Conservation (phyloP, 2,113 vertebrate species). For the Ictalurus punctatus region DNA sequence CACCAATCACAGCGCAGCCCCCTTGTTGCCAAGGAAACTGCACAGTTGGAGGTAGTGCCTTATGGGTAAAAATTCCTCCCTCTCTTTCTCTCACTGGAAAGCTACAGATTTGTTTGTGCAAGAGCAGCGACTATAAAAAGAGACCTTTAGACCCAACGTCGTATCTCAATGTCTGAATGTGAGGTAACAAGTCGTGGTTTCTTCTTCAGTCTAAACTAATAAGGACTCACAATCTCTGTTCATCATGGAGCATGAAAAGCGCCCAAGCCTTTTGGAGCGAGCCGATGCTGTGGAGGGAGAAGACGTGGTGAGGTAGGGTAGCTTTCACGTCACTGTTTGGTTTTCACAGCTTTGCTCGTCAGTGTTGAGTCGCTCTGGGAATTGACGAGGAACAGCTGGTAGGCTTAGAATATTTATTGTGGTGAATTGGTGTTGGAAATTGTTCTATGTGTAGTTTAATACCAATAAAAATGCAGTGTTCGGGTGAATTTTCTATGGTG, state of each 20-base stretch:
- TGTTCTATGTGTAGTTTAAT: neutral
- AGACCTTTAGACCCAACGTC: slow-evolving; percentile 68
- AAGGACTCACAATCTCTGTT: neutral
- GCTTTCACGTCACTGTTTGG: neutral
- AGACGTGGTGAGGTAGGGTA: slow-evolving; percentile 48
- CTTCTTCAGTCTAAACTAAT: neutral
- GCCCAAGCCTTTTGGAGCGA: slow-evolving; percentile 4
- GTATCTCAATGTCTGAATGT: neutral
- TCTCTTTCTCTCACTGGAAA: neutral
- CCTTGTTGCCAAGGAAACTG: slow-evolving; percentile 59
- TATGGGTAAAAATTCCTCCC: slow-evolving; percentile 26
- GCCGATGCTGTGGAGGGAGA: neutral
- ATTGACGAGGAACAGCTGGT: neutral
- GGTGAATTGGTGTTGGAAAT: neutral
- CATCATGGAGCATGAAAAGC: slow-evolving; percentile 60
- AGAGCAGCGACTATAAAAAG: slow-evolving; percentile 53
- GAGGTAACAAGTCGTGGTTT: neutral
- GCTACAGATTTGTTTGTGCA: neutral
- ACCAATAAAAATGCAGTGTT: neutral
- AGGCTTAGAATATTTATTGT: neutral
- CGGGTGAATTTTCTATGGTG: neutral
- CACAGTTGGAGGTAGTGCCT: slow-evolving; percentile 28
- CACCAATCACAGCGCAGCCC: slow-evolving; percentile 7
- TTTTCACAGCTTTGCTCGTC: neutral
- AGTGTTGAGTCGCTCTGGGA: neutral